These are phyloP conservation scores for Sipha flava DNA, from an alignment of 1,140 invertebrate species.

Conservation along the genomic window DNA sequence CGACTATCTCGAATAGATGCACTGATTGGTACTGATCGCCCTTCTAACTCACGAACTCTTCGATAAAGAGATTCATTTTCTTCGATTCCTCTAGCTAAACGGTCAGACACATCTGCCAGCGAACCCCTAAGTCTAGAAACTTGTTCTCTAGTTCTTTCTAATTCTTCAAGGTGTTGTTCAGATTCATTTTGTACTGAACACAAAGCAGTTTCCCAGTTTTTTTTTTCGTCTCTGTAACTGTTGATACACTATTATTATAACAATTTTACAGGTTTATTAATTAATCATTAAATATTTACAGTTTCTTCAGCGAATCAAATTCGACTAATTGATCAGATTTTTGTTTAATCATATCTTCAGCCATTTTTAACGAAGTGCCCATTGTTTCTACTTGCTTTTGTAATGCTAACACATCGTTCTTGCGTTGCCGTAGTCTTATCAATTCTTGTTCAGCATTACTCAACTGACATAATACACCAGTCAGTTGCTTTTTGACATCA, in stretches of 20 bases:
- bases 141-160: conserved; percentile 44
- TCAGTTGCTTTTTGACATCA: conserved; percentile 53
- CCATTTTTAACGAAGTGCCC: conserved; percentile 51
- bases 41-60: conserved; percentile 60
- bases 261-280: not conserved
- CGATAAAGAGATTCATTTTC: conserved; percentile 66
- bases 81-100: conserved; percentile 57
- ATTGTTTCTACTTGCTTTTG: conserved; percentile 51
- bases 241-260: not conserved
- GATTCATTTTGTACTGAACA: not conserved
- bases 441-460: conserved; percentile 57
- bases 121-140: conserved; percentile 51
- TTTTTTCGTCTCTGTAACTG: conserved; percentile 48
- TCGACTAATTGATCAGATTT: conserved; percentile 60
- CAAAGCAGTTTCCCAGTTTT: conserved; percentile 51
- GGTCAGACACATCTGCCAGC: conserved; percentile 49
- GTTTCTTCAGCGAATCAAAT: conserved; percentile 52
- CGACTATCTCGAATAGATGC: conserved; percentile 43
- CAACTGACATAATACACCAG: conserved; percentile 42
- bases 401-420: conserved; percentile 52
- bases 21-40: conserved; percentile 42
- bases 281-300: conserved; percentile 19
- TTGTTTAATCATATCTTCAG: conserved; percentile 59
- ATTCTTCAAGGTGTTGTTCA: conserved; percentile 1
- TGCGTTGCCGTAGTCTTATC: conserved; percentile 57